Conservation (phyloP, 2,797 vertebrate species). For the Peromyscus eremicus region DNA sequence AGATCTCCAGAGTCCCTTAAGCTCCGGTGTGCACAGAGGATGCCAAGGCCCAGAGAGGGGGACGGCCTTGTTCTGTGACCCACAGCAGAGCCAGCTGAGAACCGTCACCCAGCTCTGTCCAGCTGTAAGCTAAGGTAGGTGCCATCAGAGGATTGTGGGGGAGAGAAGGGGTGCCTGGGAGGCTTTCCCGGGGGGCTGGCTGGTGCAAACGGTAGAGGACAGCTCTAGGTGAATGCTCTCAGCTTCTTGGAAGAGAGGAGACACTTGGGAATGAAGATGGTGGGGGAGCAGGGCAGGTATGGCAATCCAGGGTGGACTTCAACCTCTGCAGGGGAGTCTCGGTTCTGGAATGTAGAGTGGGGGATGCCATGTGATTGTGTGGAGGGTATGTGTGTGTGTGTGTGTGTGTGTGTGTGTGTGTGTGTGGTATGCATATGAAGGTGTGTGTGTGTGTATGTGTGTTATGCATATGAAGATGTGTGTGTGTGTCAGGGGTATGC, state of each 20-base stretch:
- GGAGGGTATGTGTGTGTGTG: background rate
- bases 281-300: background rate
- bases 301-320: fast-evolving
- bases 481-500: background rate
- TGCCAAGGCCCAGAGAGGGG: background rate
- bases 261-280: background rate
- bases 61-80: background rate
- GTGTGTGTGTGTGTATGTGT: background rate
- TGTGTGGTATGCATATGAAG: too few relatives aligned
- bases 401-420: background rate
- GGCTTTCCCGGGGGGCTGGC: background rate
- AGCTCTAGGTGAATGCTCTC: background rate
- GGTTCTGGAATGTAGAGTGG: background rate
- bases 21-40: background rate
- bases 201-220: background rate
- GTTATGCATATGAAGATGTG: background rate
- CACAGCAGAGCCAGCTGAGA: background rate
- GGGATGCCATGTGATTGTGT: background rate
- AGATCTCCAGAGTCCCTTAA: background rate
- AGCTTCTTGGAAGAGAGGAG: background rate
- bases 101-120: background rate
- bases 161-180: background rate
- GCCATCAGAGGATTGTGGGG: background rate
- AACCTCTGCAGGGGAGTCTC: background rate
- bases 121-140: background rate